Evolutionary conservation across 2,888 invertebrate genomes (phyloP), one percentile per base, ranked within the genome.

Genomic region (Mamestra brassicae): DNA sequence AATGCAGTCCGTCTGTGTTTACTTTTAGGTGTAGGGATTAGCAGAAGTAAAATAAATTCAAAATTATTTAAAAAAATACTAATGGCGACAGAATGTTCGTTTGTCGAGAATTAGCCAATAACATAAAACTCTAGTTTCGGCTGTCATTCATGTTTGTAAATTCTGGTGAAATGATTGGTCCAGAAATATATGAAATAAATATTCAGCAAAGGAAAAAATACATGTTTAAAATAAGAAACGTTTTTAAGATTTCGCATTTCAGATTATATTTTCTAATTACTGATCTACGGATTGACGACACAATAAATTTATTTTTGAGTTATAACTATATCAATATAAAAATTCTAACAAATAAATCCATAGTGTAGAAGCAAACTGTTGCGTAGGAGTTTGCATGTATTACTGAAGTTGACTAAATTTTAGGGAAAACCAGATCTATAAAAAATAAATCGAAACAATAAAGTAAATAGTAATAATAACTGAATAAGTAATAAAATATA

Each of bases 21-120:
- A 71, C 55, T 64, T 52, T 47, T 17, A 61, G 15, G 50, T 57
- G 2, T 68, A 80, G 52, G 55, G 57, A 0, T 17, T 68, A 74
- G 74, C 80, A 66, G 55, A 70, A 65, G 36, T 69, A 57, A 79
- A 71, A 80, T 52, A 52, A 45, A 17, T 55, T 63, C 10, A 73
- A 57, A 65, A 57, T 54, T 17, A 57, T 45, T 26, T 57, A 57
- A 2, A 69, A 65, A 58, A 67, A 42, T 47, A 68, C 57, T 57
- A 77, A 26, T 36, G 55, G 71, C 75, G 81, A 81, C 78, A 75
- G 67, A 87, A 89, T 90, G 93, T 90, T 91, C 90, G 93, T 91
- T 93, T 93, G 96, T 95, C 95, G 90, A 95, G 95, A 95, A 96
- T 95, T 90, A 93, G 96, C 96, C 96, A 95, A 95, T 91, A 93